Percentiles rank a stretch among this genome's conserved stretches.
Evolutionary conservation across 2,888 invertebrate species (phyloP).

Genomic region (Lypha dubia): DNA sequence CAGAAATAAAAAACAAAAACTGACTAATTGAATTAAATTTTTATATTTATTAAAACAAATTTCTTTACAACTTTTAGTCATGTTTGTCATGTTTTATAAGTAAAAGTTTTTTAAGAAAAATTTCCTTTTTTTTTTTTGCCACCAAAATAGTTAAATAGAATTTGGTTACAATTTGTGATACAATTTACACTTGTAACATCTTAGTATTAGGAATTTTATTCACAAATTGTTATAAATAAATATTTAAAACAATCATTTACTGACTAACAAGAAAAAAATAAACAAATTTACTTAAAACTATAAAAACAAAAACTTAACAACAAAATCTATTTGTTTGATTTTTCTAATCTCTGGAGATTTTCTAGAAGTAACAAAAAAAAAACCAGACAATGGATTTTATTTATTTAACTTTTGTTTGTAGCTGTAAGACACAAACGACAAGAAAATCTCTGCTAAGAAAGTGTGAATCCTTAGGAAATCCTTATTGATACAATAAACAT

Average conservation of each 20-base stretch:
- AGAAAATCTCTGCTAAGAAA: conserved; percentile 30
- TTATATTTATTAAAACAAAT: conserved; percentile 59
- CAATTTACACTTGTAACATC: conserved; percentile 52
- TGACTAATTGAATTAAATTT: conserved; percentile 70
- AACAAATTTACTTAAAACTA: conserved; percentile 30
- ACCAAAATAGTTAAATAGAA: conserved; percentile 5
- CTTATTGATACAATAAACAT: conserved; percentile 51
- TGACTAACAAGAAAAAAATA: conserved; percentile 21
- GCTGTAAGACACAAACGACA: background rate
- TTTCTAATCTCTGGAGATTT: conserved; percentile 60
- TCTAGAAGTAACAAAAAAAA: conserved; percentile 7
- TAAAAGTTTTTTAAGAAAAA: conserved; percentile 1
- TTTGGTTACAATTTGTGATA: conserved; percentile 35
- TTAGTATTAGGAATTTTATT: conserved; percentile 24
- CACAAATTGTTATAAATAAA: conserved; percentile 46
- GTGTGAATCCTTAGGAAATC: conserved; percentile 64
- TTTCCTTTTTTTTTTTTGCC: conserved; percentile 6
- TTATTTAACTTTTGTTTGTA: background rate
- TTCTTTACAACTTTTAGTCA: conserved; percentile 55
- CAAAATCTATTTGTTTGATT: conserved; percentile 49
- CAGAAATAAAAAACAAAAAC: conserved; percentile 60
- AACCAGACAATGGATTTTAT: no score
- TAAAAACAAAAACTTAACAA: conserved; percentile 19
- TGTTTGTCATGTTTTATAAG: conserved; percentile 21
- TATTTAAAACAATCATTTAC: conserved; percentile 59